Base-by-base conservation (phyloP, 1,140 invertebrate species). In the Euborellia annulipes region DNA sequence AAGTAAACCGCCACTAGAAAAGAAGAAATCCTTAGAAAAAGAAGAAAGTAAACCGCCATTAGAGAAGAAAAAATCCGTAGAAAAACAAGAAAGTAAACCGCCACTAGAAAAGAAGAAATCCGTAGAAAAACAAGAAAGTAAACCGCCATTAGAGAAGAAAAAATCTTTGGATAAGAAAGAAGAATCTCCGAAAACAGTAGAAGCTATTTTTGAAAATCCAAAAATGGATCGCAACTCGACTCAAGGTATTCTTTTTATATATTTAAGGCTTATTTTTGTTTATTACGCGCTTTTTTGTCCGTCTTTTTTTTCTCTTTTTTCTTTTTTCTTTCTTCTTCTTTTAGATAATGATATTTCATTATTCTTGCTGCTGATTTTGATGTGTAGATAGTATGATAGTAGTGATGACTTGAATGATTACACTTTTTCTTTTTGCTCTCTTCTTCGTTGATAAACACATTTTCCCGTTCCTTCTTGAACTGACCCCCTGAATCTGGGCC, bases 1-100 rank as follows among this genome's bases (percentile, higher is more conserved):
- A n/a, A n/a, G n/a, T n/a, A 39, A 14, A 4, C 27, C 56, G 51
- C 46, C 45, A 50, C 37, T 53, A 50, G 44, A 59, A 58, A 4
- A 4, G 23, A 27, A 20, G 41, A 41, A 36, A 39, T 14, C n/a
- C n/a, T 40, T 9, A 37, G 6, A 44, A 34, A 39, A 44, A 45
- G 30, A 27, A 27, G 23, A 27, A 27, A 27, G 23, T 6, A 27
- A 27, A 4, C 23, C 23, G 23, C 23, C 23, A 6, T 4, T 27
- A 27, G 32, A 48, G 7, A 36, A 23, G 22, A 22, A 49, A 27
- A 11, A 4, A 27, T 11, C 23, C 11, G 11, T 27, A 6, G 30
- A 27, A 46, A n/a, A 41, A 43, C 36, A 37, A 43, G 36, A 11
- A 17, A 20, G 36, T 23, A 18, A 17, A 16, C 45, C 45, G 32